Conservation (phyloP, 2,797 vertebrate genomes). For the Sternarchorhynchus goeldii region DNA sequence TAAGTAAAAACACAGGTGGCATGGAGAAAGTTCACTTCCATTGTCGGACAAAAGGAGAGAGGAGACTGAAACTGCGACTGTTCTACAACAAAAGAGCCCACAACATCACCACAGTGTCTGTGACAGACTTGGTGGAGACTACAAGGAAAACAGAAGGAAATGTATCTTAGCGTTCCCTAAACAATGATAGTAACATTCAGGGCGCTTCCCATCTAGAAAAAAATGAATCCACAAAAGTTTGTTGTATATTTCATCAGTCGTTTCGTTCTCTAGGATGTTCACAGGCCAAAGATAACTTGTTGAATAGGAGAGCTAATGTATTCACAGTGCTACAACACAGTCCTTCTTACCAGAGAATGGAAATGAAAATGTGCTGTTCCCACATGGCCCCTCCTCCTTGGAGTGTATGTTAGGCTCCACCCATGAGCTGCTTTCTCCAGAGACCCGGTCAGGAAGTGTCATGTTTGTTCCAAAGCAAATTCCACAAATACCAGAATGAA, state of each 20-base stretch:
- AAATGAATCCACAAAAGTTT: neutral
- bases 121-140: neutral
- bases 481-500: constrained; percentile 81
- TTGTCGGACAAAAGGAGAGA: constrained; percentile 1
- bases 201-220: neutral
- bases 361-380: constrained; percentile 14
- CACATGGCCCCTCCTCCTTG: constrained; percentile 15
- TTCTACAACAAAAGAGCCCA: neutral
- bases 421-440: constrained; percentile 60
- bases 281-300: neutral
- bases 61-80: neutral
- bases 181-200: neutral
- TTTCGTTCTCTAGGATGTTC: neutral
- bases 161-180: neutral
- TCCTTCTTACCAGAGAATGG: neutral
- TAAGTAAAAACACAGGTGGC: constrained; percentile 57
- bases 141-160: neutral
- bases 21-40: constrained; percentile 4
- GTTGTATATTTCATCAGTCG: too few species aligned
- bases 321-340: neutral
- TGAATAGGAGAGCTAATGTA: constrained; percentile 1
- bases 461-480: constrained; percentile 81
- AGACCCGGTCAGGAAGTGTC: constrained; percentile 75
- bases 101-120: neutral
- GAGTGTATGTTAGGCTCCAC: constrained; percentile 42